Evolutionary conservation across 2,113 vertebrate genomes (phyloP).

Genomic region (Psittacara wagleri): DNA sequence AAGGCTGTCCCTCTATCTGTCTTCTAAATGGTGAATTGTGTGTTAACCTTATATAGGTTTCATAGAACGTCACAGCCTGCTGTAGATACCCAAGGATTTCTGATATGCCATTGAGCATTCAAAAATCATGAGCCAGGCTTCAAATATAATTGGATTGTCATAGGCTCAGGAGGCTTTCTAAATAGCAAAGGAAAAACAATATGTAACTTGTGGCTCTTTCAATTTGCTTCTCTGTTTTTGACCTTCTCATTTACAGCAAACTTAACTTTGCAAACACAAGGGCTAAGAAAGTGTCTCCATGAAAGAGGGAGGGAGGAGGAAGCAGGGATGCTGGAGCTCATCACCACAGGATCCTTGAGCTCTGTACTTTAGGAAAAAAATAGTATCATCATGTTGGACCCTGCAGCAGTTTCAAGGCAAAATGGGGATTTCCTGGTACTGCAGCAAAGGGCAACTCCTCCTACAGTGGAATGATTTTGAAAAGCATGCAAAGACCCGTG

Average conservation of each 20-base stretch:
- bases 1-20: not conserved
- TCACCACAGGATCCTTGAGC: not conserved
- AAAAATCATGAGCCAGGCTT: not conserved
- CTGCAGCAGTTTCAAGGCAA: conserved; percentile 18
- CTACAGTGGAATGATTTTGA: not conserved
- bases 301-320: not conserved
- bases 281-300: not conserved
- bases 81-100: not conserved
- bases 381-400: not conserved
- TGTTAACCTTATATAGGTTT: conserved; percentile 1
- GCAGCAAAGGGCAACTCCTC: not conserved
- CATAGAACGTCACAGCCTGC: not conserved
- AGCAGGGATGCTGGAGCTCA: not conserved
- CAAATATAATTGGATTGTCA: conserved; percentile 15
- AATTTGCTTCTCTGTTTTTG: not conserved
- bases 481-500: not conserved
- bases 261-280: not conserved
- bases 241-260: not conserved
- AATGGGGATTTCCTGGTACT: conserved; percentile 16
- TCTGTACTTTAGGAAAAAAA: not conserved
- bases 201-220: not conserved
- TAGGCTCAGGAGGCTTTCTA: not conserved
- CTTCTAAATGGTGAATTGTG: not conserved
- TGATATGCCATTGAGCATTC: not conserved
- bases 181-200: not conserved